These are phyloP conservation scores for Bilobella aurantiaca DNA, from an alignment of 1,140 invertebrate species.

Conservation along the genomic window DNA sequence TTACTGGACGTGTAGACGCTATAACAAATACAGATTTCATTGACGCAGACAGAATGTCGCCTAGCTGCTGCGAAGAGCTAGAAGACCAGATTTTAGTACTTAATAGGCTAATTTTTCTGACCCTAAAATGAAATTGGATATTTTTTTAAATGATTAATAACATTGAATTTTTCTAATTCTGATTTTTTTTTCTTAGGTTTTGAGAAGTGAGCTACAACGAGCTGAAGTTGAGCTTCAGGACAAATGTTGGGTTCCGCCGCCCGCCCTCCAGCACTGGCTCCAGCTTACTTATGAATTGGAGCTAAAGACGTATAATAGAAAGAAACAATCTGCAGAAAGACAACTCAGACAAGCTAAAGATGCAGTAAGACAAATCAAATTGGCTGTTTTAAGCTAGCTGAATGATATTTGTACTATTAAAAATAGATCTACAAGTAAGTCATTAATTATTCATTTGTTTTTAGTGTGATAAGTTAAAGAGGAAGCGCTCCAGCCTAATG, in stretches of 20 bases:
- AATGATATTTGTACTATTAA: neutral
- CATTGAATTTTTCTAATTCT: neutral
- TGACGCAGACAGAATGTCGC: slow-evolving; percentile 9
- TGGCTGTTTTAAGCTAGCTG: neutral
- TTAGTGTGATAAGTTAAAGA: slow-evolving; percentile 83
- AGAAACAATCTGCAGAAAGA: slow-evolving; percentile 70
- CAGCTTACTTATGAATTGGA: slow-evolving; percentile 90
- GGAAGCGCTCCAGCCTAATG: slow-evolving; percentile 82
- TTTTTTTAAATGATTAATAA: too few species aligned
- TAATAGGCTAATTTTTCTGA: too few species aligned
- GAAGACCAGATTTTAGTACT: slow-evolving; percentile 34
- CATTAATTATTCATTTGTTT: too few species aligned
- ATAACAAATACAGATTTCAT: too few species aligned
- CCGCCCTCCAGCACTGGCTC: slow-evolving; percentile 81
- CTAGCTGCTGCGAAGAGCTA: slow-evolving; percentile 30
- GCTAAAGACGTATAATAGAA: slow-evolving; percentile 73
- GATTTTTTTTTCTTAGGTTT: slow-evolving; percentile 47
- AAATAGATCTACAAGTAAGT: too few species aligned
- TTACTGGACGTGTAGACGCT: too few species aligned
- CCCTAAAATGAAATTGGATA: too few species aligned
- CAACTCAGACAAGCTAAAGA: slow-evolving; percentile 78
- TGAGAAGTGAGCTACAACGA: slow-evolving; percentile 65
- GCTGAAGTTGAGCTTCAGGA: slow-evolving; percentile 81
- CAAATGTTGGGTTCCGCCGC: slow-evolving; percentile 71
- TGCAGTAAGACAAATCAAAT: slow-evolving; percentile 50